Evolutionary conservation across 2,797 vertebrate genomes (phyloP).

Genomic region (Alosa sapidissima): DNA sequence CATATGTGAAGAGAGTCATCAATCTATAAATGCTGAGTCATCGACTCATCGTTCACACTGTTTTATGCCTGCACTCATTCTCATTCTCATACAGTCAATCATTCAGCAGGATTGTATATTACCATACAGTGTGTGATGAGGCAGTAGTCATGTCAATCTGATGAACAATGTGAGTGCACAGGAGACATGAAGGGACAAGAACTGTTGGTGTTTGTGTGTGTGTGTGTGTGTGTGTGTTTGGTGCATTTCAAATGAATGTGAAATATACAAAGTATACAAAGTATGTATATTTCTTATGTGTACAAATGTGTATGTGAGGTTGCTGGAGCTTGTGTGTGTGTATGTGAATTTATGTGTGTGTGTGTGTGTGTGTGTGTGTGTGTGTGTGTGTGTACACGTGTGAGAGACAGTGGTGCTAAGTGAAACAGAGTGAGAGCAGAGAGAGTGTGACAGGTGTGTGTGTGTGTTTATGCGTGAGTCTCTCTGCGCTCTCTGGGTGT

Average conservation of each 20-base stretch:
- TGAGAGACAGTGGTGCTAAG: not conserved
- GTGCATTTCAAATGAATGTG: too few species aligned
- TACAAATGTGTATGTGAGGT: not conserved
- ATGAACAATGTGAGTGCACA: not conserved
- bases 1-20: not conserved
- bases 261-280: too few species aligned
- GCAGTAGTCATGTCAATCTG: not conserved
- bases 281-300: not conserved
- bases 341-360: not conserved
- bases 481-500: not conserved
- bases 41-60: too few species aligned
- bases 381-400: not conserved
- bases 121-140: too few species aligned
- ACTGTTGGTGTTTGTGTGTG: not conserved
- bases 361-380: conserved; percentile 2
- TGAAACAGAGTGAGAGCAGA: not conserved
- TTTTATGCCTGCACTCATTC: too few species aligned
- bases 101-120: too few species aligned
- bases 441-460: conserved; percentile 29
- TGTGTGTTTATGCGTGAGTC: conserved; percentile 41
- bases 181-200: not conserved
- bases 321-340: not conserved
- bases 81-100: too few species aligned
- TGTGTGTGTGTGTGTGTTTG: not conserved
- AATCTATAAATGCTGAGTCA: too few species aligned